phyloP scores from a whole-genome alignment of 1,140 invertebrate species.

The Drosophila orosa region DNA sequence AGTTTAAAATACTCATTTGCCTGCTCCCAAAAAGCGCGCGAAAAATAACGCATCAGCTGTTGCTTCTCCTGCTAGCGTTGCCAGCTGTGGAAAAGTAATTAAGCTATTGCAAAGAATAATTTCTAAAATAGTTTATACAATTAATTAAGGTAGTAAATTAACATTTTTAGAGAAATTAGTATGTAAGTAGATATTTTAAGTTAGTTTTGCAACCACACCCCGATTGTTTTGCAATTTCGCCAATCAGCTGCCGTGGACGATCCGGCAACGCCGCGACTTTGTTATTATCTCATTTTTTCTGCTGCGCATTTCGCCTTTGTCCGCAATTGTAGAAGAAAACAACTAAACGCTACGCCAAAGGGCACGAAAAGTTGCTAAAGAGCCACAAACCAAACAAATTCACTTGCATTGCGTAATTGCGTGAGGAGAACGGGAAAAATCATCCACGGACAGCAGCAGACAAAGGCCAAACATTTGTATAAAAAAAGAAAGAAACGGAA shows the following conservation, averaged over 20 bases:
- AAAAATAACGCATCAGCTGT: slow-evolving; percentile 57
- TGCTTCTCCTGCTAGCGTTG: slow-evolving; percentile 39
- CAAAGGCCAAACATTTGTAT: slow-evolving; percentile 44
- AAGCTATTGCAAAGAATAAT: background rate
- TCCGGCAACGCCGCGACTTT: slow-evolving; percentile 63
- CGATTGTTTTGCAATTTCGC: slow-evolving; percentile 16
- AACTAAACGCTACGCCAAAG: slow-evolving; percentile 41
- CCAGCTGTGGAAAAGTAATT: slow-evolving; percentile 14
- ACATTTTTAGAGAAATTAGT: background rate
- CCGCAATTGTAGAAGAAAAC: slow-evolving; percentile 64
- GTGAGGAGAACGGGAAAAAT: slow-evolving; percentile 9
- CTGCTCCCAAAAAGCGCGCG: slow-evolving; percentile 32
- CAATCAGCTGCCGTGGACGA: slow-evolving; percentile 55
- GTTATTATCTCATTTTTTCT: slow-evolving; percentile 83
- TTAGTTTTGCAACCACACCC: slow-evolving; percentile 4
- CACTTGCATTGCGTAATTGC: slow-evolving; percentile 25
- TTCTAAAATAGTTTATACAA: background rate
- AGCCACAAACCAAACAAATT: slow-evolving; percentile 34
- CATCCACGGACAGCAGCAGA: slow-evolving; percentile 1
- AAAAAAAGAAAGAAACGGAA: slow-evolving; percentile 62
- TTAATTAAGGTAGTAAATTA: too few species aligned
- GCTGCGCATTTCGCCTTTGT: slow-evolving; percentile 80
- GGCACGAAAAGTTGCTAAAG: slow-evolving; percentile 52
- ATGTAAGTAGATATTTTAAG: background rate
- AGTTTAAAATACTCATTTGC: slow-evolving; percentile 21